Evolutionary conservation across 2,113 vertebrate genomes (phyloP).

Genomic region (Eleginops maclovinus): DNA sequence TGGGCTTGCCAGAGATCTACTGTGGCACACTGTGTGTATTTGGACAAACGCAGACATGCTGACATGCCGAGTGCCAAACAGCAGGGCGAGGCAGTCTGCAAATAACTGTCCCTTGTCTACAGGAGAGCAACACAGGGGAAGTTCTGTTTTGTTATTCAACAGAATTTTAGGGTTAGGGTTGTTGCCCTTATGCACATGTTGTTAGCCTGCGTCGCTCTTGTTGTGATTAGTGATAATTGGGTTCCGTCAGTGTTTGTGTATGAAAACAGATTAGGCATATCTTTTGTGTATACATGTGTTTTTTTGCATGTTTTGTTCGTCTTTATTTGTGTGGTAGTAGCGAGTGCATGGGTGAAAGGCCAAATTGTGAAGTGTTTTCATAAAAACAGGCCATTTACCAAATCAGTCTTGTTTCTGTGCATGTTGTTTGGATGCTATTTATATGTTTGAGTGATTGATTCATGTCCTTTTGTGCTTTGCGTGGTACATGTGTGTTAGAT

Average conservation of each 20-base stretch:
- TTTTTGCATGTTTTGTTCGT: not conserved
- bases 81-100: slow-evolving; percentile 53
- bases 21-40: slow-evolving; percentile 53
- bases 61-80: slow-evolving; percentile 59
- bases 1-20: slow-evolving; percentile 49
- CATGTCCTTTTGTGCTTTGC: slow-evolving; percentile 8
- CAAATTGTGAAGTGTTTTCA: not conserved
- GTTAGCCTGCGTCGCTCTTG: not conserved
- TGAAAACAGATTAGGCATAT: not conserved
- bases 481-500: not conserved
- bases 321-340: not conserved
- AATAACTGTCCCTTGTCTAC: slow-evolving; percentile 66
- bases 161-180: not conserved
- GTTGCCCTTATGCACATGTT: not conserved
- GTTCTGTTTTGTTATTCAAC: not conserved
- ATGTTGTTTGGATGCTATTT: not conserved
- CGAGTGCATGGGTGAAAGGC: not conserved
- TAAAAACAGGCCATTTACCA: not conserved
- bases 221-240: not conserved
- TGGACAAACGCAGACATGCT: slow-evolving; percentile 61
- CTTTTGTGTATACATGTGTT: slow-evolving; percentile 10
- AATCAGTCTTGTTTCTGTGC: not conserved
- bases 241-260: not conserved
- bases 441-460: slow-evolving; percentile 3
- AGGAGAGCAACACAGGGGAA: slow-evolving; percentile 10